Evolutionary conservation across 2,113 vertebrate species (phyloP), one percentile per base, ranked within the genome.

Genomic region (Cricetomys ansorgei): DNA sequence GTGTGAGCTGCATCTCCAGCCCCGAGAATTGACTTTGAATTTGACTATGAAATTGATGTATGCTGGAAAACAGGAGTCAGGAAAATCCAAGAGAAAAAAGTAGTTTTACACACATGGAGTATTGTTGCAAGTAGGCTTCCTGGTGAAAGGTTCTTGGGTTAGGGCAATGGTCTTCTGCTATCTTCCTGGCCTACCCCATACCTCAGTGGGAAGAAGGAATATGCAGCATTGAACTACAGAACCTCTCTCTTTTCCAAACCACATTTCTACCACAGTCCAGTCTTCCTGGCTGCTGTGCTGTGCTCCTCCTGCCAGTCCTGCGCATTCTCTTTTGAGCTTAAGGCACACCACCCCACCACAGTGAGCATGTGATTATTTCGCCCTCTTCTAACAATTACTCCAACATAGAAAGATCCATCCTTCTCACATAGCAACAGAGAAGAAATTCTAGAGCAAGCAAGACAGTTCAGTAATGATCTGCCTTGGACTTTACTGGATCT

Each of bases 61-160:
- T 37, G 17, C 34, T 37, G 12, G n/a, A 48, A 93, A 43, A 62
- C 40, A 50, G 1, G 34, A n/a, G 11, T 11, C 23, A 55, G 73
- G 31, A 59, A 91, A 97, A 50, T 23, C 55, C 70, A 75, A 72
- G 72, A 80, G 75, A 89, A 17, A 92, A 88, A 45, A 86, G 3
- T 43, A 72, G 57, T 72, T 50, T 57, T 65, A 72, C 12, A 90
- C 9, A 77, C 43, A 89, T 7, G 9, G 34, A 88, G 55, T 76
- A 65, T 34, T 84, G 8, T 45, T 95, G 34, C 37, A 69, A 93
- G 23, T 11, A 21, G 27, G 79, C 21, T 50, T 7, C 10, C 70
- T 37, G 45, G 10, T 37, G 19, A 75, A 91, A 62, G 10, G n/a
- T 3, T 67, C 53, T 27, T 4, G 10, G 81, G 70, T 21, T 29